A percentile compares a stretch with the other conserved stretches of the same genome.
Conservation (phyloP, 2,113 vertebrate genomes). For the Phodopus roborovskii region DNA sequence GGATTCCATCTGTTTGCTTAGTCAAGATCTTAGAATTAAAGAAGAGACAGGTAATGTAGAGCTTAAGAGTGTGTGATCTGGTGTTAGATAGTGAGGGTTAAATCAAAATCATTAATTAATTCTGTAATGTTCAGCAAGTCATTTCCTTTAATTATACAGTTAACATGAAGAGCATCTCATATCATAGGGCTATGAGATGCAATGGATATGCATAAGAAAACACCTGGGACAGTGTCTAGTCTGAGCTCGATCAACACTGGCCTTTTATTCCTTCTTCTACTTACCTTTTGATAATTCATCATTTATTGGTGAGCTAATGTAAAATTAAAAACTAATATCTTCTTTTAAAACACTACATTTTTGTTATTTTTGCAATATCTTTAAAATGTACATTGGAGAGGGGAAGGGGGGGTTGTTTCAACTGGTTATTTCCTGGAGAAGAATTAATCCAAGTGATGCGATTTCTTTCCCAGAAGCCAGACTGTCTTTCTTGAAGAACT, state of each 20-base stretch:
- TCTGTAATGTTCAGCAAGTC: background rate
- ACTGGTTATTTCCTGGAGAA: background rate
- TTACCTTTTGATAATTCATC: constrained; percentile 24
- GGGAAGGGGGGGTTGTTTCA: background rate
- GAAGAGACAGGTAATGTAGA: background rate
- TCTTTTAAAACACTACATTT: background rate
- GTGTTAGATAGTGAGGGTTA: background rate
- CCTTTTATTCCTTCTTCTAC: background rate
- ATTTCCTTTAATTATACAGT: background rate
- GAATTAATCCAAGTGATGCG: background rate
- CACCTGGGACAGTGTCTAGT: background rate
- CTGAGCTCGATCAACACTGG: background rate
- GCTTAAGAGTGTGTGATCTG: background rate
- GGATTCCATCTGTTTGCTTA: background rate
- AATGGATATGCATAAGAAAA: background rate
- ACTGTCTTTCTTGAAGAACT: background rate
- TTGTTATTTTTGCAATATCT: background rate
- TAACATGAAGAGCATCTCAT: background rate
- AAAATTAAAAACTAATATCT: background rate
- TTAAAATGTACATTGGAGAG: background rate
- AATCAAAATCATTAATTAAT: constrained; percentile 1
- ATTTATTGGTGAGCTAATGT: background rate
- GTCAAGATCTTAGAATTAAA: constrained; percentile 9
- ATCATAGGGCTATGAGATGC: background rate
- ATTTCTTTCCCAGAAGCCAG: background rate